phyloP scores from a whole-genome alignment of 2,888 invertebrate species.

The Platerodrilus igneus region DNA sequence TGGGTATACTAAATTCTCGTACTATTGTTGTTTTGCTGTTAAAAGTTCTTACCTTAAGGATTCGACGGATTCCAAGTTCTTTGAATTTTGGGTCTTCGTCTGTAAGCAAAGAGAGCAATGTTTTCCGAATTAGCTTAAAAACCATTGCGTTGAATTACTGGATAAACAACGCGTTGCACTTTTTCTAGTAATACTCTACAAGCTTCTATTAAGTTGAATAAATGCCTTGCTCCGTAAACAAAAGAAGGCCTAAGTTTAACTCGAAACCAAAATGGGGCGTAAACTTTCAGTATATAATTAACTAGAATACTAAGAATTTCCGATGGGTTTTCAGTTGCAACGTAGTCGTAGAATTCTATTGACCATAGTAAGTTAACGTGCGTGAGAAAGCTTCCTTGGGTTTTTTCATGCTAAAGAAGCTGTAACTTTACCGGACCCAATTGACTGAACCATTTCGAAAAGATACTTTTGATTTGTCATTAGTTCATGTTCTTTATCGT shows the following conservation, averaged over 20 bases:
- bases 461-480: slow-evolving; percentile 5
- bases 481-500: slow-evolving; percentile 1
- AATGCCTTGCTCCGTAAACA: no score
- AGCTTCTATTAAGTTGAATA: no score
- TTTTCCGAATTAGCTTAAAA: slow-evolving; percentile 3
- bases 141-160: slow-evolving; percentile 3
- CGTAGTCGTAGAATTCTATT: neutral
- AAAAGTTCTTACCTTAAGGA: neutral
- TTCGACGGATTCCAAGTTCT: neutral
- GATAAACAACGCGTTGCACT: neutral
- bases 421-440: slow-evolving; percentile 1
- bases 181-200: neutral
- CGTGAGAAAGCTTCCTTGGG: no score
- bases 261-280: no score
- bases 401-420: neutral
- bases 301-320: neutral
- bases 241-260: no score
- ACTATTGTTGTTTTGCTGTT: neutral
- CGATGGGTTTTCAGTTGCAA: neutral
- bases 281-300: slow-evolving; percentile 1
- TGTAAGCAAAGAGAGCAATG: neutral
- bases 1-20: slow-evolving; percentile 1
- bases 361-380: no score
- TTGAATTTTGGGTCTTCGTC: no score
- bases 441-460: slow-evolving; percentile 4